These are phyloP conservation scores for Ispidina lecontei DNA, from an alignment of 2,797 vertebrate genomes.

Conservation along the genomic window DNA sequence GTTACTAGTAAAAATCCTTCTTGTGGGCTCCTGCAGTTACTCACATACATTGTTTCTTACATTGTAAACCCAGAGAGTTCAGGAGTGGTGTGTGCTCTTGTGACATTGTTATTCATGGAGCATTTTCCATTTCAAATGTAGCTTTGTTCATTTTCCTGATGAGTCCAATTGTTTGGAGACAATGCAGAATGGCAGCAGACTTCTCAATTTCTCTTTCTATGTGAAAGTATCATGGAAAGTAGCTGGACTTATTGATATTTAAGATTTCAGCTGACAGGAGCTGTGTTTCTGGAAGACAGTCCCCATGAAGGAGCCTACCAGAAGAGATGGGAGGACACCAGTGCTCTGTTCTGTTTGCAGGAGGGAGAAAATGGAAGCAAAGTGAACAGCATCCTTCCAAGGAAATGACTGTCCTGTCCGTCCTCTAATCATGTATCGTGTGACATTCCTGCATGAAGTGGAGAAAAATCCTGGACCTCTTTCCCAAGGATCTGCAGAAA, in stretches of 20 bases:
- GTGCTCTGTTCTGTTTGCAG: background rate
- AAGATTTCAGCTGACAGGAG: background rate
- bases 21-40: conserved; percentile 4
- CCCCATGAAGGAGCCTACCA: background rate
- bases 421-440: background rate
- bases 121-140: conserved; percentile 11
- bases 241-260: conserved; percentile 4
- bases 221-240: conserved; percentile 21
- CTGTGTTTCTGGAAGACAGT: background rate
- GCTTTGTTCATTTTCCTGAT: conserved; percentile 13
- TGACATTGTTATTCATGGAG: conserved; percentile 23
- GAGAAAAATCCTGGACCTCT: background rate
- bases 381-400: background rate
- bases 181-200: conserved; percentile 35
- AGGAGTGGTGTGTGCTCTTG: background rate
- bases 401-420: background rate
- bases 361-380: background rate
- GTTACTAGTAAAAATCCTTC: conserved; percentile 1
- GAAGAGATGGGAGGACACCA: background rate
- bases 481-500: background rate
- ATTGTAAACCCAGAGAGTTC: background rate
- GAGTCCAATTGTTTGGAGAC: conserved; percentile 40
- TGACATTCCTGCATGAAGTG: background rate
- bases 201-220: conserved; percentile 33
- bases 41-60: background rate